A percentile compares a stretch with the other conserved stretches of the same genome.
These are phyloP conservation scores for Delichon dasypus DNA, from an alignment of 2,797 vertebrate species.

Conservation along the genomic window DNA sequence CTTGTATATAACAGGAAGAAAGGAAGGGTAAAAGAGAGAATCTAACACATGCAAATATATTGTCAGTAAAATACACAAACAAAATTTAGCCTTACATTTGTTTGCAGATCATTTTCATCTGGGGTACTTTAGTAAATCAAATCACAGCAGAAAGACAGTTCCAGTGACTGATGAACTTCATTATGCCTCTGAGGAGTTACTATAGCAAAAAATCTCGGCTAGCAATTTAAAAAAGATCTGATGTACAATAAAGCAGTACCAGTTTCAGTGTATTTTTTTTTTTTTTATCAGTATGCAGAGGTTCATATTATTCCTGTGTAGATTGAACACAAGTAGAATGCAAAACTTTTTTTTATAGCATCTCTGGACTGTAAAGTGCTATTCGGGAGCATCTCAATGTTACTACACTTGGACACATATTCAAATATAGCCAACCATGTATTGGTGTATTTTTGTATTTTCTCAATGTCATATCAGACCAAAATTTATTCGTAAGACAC, in stretches of 20 bases:
- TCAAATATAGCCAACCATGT: not conserved
- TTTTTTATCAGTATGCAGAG: not conserved
- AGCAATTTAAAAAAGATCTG: slow-evolving; percentile 32
- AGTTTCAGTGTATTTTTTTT: not conserved
- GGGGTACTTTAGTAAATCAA: slow-evolving; percentile 62
- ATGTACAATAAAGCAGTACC: slow-evolving; percentile 23
- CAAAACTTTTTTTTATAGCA: not conserved
- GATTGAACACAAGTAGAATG: not conserved
- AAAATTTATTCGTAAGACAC: not conserved
- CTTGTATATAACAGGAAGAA: not conserved
- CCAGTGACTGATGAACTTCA: slow-evolving; percentile 67
- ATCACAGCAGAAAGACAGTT: slow-evolving; percentile 63
- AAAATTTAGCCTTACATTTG: slow-evolving; percentile 57
- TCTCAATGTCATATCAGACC: not conserved
- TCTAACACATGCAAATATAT: slow-evolving; percentile 22
- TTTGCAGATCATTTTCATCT: slow-evolving; percentile 59
- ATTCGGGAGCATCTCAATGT: not conserved
- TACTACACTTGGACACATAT: not conserved
- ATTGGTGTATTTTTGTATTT: not conserved
- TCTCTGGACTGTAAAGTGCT: not conserved
- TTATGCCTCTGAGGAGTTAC: slow-evolving; percentile 53
- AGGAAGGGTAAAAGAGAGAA: not conserved
- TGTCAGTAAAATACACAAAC: slow-evolving; percentile 51
- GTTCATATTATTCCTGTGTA: not conserved
- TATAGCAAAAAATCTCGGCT: slow-evolving; percentile 42